Base-by-base conservation (phyloP, 2,888 invertebrate genomes). In the Odontomyia ornata region DNA sequence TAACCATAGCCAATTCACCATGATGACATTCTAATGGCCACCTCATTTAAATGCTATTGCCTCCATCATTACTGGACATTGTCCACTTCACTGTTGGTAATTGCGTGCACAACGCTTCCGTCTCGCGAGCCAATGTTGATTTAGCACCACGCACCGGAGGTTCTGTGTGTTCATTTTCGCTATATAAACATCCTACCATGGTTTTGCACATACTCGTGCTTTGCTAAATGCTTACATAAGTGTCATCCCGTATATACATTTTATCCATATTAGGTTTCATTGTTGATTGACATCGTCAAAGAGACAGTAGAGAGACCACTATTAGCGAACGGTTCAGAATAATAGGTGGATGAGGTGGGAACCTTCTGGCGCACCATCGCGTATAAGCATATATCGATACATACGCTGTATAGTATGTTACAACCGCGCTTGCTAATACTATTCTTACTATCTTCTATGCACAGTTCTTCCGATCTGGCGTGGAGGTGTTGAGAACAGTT, bases 401-500 rank as follows among this genome's bases (percentile, higher is more conserved):
- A 62, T 15, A 25, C 5, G 5, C 3, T 36, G 9, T 15, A 18
- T 18, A n/a, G 65, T 21, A 65, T 11, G 36, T 27, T n/a, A n/a
- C 27, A 11, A 15, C 27, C 3, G 3, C 7, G 62, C 62, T n/a
- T 27, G 15, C 62, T 62, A 11, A 23, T 23, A 18, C 62, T n/a
- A 27, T 27, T 27, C n/a, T 36, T 27, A 62, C 9, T 28, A n/a
- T 21, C 3, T 60, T 3, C 28, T 1, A 3, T 27, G 27, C 27
- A n/a, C 15, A 62, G 28, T 15, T 15, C 23, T 47, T 69, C 18
- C n/a, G 47, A 47, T 46, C 21, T 9, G 25, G 47, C 25, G 69
- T 23, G 21, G 47, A 69, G 23, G 69, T 25, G 25, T 46, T 46
- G 11, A 56, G 56, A 72, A 72, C 72, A 56, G 11, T 72, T 56